Conservation (phyloP, 1,140 invertebrate genomes). For the Cydia amplana region DNA sequence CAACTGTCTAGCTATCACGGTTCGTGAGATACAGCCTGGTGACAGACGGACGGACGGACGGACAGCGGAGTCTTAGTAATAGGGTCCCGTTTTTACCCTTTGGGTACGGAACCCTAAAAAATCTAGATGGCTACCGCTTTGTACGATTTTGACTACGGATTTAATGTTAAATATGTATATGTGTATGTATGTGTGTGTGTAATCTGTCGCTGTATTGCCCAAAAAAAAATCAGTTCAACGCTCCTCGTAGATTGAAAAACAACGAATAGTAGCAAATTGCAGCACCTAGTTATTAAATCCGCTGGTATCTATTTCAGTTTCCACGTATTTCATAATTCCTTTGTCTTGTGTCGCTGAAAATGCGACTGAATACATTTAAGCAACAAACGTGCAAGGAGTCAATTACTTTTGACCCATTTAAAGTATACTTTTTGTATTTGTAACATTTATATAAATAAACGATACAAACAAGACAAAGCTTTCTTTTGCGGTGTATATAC, state of each 20-base stretch:
- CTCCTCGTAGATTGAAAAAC: no score
- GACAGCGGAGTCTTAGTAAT: no score
- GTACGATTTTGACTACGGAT: no score
- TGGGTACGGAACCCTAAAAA: no score
- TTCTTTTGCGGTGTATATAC: not conserved
- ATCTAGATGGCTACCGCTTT: no score
- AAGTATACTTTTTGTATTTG: not conserved
- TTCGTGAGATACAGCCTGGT: no score
- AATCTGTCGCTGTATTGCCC: not conserved
- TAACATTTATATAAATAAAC: not conserved
- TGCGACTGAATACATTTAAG: not conserved
- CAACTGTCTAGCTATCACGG: no score
- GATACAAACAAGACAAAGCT: not conserved
- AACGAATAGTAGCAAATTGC: no score
- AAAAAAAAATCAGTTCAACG: not conserved
- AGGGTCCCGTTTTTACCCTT: no score
- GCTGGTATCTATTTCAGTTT: not conserved
- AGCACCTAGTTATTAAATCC: not conserved
- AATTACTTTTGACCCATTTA: slow-evolving; percentile 17
- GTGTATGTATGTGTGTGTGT: no score
- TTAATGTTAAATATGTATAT: no score
- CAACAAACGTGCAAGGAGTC: not conserved
- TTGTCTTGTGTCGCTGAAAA: not conserved
- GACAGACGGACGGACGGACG: no score
- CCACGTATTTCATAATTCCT: not conserved